Base-by-base conservation (phyloP, 2,888 invertebrate genomes). In the Proisotoma minuta region DNA sequence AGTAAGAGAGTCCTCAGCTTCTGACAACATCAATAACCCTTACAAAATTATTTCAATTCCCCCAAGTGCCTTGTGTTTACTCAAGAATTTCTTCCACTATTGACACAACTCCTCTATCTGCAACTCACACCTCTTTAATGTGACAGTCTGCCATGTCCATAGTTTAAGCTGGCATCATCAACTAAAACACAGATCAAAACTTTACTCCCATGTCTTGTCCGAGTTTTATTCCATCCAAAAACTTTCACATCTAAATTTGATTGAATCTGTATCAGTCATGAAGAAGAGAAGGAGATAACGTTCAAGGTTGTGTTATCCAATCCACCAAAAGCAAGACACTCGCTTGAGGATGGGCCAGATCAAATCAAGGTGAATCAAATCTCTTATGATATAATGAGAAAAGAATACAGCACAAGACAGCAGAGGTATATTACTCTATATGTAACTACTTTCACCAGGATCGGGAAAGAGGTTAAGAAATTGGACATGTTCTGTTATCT, bases 21-120 rank as follows among this genome's bases (percentile, higher is more conserved):
- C 57, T 66, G 65, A 68, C 65, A 64, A 62, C 66, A 69, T 69
- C 69, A 69, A 69, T 69, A 69, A 64, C 64, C 66, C 66, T 66
- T 66, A 60, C 65, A 63, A 60, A 69, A 69, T 66, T 69, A 69
- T 69, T 69, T 65, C 66, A 69, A 66, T 65, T 66, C 65, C 58
- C 62, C 59, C 66, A 69, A 69, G 69, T 66, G 66, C 63, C 64
- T 57, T 57, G 34, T 63, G 66, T 69, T 69, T 69, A 59, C 59
- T 60, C 60, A 57, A 63, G 59, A 60, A 43, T 53, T 56, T 49
- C 28, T 54, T 50, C 40, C 60, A 5, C 15, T 54, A 60, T 60
- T 60, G 60, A 60, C 60, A 43, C 53, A 54, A 54, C 54, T 40
- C 29, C 49, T 60, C 54, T 54, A 23, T 23, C 43, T 28, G 28